phyloP scores from a whole-genome alignment of 2,888 invertebrate species.

The Lasiommata megera region DNA sequence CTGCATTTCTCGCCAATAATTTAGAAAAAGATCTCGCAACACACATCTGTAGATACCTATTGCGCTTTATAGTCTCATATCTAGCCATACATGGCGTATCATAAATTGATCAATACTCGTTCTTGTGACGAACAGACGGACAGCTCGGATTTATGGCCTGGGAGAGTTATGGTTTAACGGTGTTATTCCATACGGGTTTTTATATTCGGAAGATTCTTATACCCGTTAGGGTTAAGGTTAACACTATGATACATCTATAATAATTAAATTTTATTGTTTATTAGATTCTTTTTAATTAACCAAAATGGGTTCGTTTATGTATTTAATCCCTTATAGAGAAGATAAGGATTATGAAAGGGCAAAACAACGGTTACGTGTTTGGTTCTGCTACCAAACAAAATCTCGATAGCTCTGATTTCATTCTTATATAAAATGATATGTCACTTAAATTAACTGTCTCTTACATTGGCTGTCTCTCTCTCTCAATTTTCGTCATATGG shows the following conservation, averaged over 20 bases:
- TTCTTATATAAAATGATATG: no score
- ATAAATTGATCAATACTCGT: constrained; percentile 60
- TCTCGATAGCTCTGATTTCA: no score
- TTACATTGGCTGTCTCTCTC: no score
- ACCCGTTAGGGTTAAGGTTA: constrained; percentile 12
- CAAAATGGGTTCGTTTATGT: no score
- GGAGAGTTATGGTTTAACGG: constrained; percentile 54
- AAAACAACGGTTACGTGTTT: no score
- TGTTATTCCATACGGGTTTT: constrained; percentile 48
- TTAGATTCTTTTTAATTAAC: no score
- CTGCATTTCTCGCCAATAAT: constrained; percentile 18
- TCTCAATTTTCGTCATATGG: no score
- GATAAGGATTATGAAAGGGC: no score
- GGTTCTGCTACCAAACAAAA: no score
- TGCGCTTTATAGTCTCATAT: constrained; percentile 40
- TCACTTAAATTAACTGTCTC: no score
- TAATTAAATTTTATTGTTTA: no score
- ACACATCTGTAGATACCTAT: constrained; percentile 28
- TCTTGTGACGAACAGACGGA: constrained; percentile 52
- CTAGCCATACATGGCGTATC: constrained; percentile 48
- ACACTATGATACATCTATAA: background rate
- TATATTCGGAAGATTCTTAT: constrained; percentile 31
- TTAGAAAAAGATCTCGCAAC: constrained; percentile 22
- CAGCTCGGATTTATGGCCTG: constrained; percentile 47
- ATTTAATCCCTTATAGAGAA: no score